Percentiles rank a stretch among this genome's conserved stretches.
These are phyloP conservation scores for Emydoidea blandingii DNA, from an alignment of 2,797 vertebrate genomes.

Conservation along the genomic window DNA sequence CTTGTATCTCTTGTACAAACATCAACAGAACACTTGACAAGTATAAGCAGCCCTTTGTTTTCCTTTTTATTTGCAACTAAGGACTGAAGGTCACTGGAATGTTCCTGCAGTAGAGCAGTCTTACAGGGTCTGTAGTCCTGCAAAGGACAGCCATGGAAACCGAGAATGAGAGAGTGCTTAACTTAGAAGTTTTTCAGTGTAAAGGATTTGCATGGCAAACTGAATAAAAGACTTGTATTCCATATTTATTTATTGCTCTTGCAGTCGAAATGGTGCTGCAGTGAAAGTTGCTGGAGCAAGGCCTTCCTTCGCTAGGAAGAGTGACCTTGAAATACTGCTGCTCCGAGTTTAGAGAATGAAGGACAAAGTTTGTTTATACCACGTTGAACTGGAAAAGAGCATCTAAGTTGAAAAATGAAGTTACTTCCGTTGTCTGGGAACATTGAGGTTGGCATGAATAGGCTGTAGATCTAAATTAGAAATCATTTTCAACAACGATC, in stretches of 20 bases:
- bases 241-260: neutral
- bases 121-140: slow-evolving; percentile 71
- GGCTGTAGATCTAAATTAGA: slow-evolving; percentile 42
- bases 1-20: neutral
- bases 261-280: slow-evolving; percentile 72
- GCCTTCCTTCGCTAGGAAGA: slow-evolving; percentile 77
- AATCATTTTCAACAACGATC: slow-evolving; percentile 40
- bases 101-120: slow-evolving; percentile 81
- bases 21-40: neutral
- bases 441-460: slow-evolving; percentile 15
- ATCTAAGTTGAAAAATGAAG: slow-evolving; percentile 34
- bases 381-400: slow-evolving; percentile 47
- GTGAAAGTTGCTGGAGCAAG: slow-evolving; percentile 81
- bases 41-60: slow-evolving; percentile 60
- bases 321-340: slow-evolving; percentile 94
- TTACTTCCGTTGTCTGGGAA: slow-evolving; percentile 13
- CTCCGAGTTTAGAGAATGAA: slow-evolving; percentile 88
- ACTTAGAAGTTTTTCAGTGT: slow-evolving; percentile 36
- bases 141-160: slow-evolving; percentile 45
- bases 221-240: slow-evolving; percentile 8
- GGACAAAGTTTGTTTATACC: slow-evolving; percentile 89
- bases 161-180: neutral
- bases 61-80: slow-evolving; percentile 68
- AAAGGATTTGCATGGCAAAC: slow-evolving; percentile 48
- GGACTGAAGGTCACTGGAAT: slow-evolving; percentile 94